phyloP scores from a whole-genome alignment of 2,888 invertebrate genomes.

The Osmoderma eremita region DNA sequence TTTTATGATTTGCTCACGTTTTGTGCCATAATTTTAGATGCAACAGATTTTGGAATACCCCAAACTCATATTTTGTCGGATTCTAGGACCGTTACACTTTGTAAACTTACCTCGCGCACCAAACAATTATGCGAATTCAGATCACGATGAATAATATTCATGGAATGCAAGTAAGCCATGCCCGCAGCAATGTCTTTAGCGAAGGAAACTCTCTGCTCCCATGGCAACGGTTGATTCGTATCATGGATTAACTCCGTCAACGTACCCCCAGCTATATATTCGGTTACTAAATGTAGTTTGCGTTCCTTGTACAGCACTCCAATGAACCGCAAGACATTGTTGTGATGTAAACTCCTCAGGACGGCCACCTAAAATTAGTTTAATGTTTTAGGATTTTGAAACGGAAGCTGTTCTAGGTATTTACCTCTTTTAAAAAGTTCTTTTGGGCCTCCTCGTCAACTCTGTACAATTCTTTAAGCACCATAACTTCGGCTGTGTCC shows the following conservation, averaged over 20 bases:
- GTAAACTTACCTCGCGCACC: constrained; percentile 75
- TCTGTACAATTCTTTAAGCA: constrained; percentile 89
- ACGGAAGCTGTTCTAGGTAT: not conserved
- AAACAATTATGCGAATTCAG: constrained; percentile 96
- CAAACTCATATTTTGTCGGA: too few species aligned
- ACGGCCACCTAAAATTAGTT: constrained; percentile 79
- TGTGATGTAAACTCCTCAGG: constrained; percentile 85
- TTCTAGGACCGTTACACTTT: too few species aligned
- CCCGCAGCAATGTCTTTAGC: constrained; percentile 93
- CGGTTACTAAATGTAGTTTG: constrained; percentile 90
- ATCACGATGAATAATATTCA: constrained; percentile 95
- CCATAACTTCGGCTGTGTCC: constrained; percentile 93
- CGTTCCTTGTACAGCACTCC: constrained; percentile 95
- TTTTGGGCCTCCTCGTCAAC: constrained; percentile 95
- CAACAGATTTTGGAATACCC: too few species aligned
- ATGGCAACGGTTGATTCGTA: constrained; percentile 73
- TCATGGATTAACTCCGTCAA: constrained; percentile 87
- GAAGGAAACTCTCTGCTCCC: constrained; percentile 84
- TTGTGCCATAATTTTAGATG: too few species aligned
- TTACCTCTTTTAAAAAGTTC: constrained; percentile 90
- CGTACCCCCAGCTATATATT: constrained; percentile 92
- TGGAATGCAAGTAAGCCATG: constrained; percentile 93
- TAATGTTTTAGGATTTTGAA: constrained; percentile 9
- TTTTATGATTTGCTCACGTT: not conserved
- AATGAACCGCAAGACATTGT: constrained; percentile 89